phyloP scores from a whole-genome alignment of 1,140 invertebrate genomes.

The Zaprionus kolodkinae region DNA sequence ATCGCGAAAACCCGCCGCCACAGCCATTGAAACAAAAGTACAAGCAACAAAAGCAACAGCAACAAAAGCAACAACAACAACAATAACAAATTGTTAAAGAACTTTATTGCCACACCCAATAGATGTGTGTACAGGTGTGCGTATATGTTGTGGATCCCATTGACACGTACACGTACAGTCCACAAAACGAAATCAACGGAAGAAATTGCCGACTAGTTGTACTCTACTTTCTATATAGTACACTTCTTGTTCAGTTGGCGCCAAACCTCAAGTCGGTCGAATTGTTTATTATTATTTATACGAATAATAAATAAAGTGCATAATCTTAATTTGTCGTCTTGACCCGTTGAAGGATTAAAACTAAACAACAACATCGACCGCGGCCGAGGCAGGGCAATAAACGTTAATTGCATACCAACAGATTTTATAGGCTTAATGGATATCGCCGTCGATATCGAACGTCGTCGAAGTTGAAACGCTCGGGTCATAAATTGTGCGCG shows the following conservation, averaged over 20 bases:
- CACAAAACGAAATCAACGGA: neutral
- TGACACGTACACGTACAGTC: constrained; percentile 25
- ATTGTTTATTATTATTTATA: constrained; percentile 47
- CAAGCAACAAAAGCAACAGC: constrained; percentile 58
- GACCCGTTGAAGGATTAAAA: constrained; percentile 72
- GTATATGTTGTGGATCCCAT: constrained; percentile 9
- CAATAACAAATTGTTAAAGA: constrained; percentile 38
- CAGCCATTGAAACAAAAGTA: constrained; percentile 78
- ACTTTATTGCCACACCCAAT: constrained; percentile 77
- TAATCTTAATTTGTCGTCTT: constrained; percentile 74
- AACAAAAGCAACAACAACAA: constrained; percentile 54
- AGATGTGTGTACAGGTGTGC: constrained; percentile 13
- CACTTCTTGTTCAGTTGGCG: constrained; percentile 19
- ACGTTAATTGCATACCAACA: constrained; percentile 81
- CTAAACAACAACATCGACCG: constrained; percentile 52
- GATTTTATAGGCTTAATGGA: constrained; percentile 83
- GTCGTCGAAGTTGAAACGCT: constrained; percentile 63
- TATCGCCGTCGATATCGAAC: constrained; percentile 79
- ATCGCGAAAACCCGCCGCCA: constrained; percentile 73
- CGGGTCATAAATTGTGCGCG: constrained; percentile 71
- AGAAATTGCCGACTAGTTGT: neutral
- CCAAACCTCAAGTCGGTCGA: constrained; percentile 2
- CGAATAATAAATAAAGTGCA: constrained; percentile 76
- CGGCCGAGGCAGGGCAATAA: constrained; percentile 55
- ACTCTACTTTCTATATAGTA: neutral